phyloP scores from a whole-genome alignment of 2,888 invertebrate genomes.

The Cabera pusaria region DNA sequence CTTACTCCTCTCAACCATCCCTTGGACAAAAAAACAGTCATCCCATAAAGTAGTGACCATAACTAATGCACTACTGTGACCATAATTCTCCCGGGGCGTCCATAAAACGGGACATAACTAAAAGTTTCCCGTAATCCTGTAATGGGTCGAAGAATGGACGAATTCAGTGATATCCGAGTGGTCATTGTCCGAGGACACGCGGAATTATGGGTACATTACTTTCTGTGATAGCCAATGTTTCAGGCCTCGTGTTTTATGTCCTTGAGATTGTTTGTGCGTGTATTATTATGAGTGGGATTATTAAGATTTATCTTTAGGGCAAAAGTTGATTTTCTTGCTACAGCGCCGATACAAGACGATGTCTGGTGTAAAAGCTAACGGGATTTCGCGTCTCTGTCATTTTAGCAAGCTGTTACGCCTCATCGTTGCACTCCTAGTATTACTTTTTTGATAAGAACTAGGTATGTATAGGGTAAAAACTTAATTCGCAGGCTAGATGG shows the following conservation, averaged over 20 bases:
- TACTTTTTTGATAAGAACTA: too few species aligned
- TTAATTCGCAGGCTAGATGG: too few species aligned
- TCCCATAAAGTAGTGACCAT: constrained; percentile 33
- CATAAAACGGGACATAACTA: constrained; percentile 53
- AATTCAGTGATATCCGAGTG: constrained; percentile 31
- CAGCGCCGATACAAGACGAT: too few species aligned
- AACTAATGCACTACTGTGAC: constrained; percentile 31
- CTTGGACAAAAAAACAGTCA: constrained; percentile 28
- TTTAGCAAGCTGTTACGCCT: too few species aligned
- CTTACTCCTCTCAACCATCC: constrained; percentile 33
- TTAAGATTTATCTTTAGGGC: too few species aligned
- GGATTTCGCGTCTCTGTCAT: too few species aligned
- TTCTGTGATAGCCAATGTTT: constrained; percentile 13
- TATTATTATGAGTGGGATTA: constrained; percentile 11
- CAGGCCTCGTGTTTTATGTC: constrained; percentile 16
- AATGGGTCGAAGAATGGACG: constrained; percentile 45
- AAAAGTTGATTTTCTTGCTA: too few species aligned
- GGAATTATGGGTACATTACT: constrained; percentile 49
- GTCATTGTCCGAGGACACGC: constrained; percentile 45
- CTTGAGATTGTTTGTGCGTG: constrained; percentile 19
- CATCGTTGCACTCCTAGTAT: too few species aligned
- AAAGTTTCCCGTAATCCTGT: constrained; percentile 53
- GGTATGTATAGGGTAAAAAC: too few species aligned
- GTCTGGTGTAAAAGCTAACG: too few species aligned
- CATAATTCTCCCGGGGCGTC: constrained; percentile 50